A percentile compares a stretch with the other conserved stretches of the same genome.
These are phyloP conservation scores for Cydia fagiglandana DNA, from an alignment of 1,140 invertebrate genomes.

Conservation along the genomic window DNA sequence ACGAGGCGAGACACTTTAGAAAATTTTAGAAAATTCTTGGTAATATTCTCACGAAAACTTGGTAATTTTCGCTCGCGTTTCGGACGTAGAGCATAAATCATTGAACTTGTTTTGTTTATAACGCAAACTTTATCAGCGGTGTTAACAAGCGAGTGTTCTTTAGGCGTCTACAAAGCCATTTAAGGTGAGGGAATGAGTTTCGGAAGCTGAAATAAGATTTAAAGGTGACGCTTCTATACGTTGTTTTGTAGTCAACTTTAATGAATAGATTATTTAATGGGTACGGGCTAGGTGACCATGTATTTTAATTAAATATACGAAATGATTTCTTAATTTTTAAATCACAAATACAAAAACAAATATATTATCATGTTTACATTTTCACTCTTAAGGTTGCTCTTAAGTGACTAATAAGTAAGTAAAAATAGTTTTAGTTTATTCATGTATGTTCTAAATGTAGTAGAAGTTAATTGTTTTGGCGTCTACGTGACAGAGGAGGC, in stretches of 20 bases:
- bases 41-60: slow-evolving; percentile 56
- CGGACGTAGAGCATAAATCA: slow-evolving; percentile 66
- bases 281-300: neutral
- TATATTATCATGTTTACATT: too few relatives aligned
- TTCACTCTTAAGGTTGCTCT: too few relatives aligned
- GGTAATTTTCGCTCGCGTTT: slow-evolving; percentile 55
- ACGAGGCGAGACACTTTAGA: slow-evolving; percentile 61
- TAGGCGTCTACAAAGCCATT: slow-evolving; percentile 16
- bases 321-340: too few relatives aligned
- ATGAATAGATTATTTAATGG: neutral
- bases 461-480: too few relatives aligned
- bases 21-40: slow-evolving; percentile 66
- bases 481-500: too few relatives aligned
- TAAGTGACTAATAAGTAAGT: too few relatives aligned
- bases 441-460: too few relatives aligned
- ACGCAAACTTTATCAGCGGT: slow-evolving; percentile 47
- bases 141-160: slow-evolving; percentile 37
- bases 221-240: neutral
- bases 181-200: slow-evolving; percentile 18
- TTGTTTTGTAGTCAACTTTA: neutral
- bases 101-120: slow-evolving; percentile 57
- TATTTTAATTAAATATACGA: neutral
- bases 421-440: too few relatives aligned
- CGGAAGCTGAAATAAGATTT: slow-evolving; percentile 3
- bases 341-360: too few relatives aligned